Base-by-base conservation (phyloP, 2,888 invertebrate genomes). In the Ditylenchus weischeri region DNA sequence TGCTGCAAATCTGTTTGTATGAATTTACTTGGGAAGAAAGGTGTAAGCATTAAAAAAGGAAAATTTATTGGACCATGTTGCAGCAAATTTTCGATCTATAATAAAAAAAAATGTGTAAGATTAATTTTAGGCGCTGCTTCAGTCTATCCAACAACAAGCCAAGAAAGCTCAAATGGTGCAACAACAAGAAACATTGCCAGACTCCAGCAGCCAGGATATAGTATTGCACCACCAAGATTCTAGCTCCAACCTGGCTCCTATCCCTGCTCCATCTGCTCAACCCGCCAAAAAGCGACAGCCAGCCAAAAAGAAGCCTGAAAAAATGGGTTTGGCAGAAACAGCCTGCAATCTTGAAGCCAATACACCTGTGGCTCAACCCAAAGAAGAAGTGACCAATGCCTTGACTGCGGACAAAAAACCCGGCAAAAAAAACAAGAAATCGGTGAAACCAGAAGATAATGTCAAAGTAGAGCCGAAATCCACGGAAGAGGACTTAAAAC, bases 121-220 rank as follows among this genome's bases (percentile, higher is more conserved):
- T 29, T 4, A 29, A 29, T 29, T 29, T 29, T 29, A 59, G 43
- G 36, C 59, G 6, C 59, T 59, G 3, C 35, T 59, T 11, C 59
- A 59, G 21, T 59, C 59, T 7, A 21, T 59, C 35, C 59, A 59
- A 10, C 59, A 59, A 59, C 59, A 59, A 59, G 36, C 59, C 11
- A 59, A 59, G 10, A 59, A 59, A n/a, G 7, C 10, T 13, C 59
- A 59, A 38, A 29, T 59, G 13, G 19, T 43, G 4, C 59, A 59
- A 29, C 59, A 23, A 35, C 59, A 59, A 59, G 23, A 59, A 23
- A 36, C 19, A 5, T 29, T 36, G 19, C 59, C 59, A 2, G 59
- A 59, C 35, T 59, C 59, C 8, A 59, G 57, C 29, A 54, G 59
- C 43, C 59, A 59, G 29, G 59, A 59, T 8, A n/a, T 59, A 21